A percentile compares a stretch with the other conserved stretches of the same genome.
phyloP scores from a whole-genome alignment of 2,113 vertebrate genomes.

The Plotosus lineatus region DNA sequence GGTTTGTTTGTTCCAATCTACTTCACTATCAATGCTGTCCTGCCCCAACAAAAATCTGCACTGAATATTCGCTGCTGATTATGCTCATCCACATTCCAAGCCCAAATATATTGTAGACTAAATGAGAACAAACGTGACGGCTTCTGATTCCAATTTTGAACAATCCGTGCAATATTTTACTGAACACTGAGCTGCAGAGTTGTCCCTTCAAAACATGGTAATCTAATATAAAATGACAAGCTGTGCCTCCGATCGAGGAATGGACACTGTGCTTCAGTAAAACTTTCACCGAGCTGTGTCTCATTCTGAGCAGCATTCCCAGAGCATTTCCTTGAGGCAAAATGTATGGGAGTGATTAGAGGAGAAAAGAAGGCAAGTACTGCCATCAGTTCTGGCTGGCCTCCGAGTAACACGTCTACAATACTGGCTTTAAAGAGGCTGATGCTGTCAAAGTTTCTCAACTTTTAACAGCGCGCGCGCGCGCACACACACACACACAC shows the following conservation, averaged over 20 bases:
- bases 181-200: slow-evolving; percentile 69
- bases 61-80: background rate
- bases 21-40: background rate
- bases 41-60: background rate
- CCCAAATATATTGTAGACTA: background rate
- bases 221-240: slow-evolving; percentile 62
- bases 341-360: slow-evolving; percentile 69
- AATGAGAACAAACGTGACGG: slow-evolving; percentile 25
- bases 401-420: slow-evolving; percentile 57
- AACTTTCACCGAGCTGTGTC: slow-evolving; percentile 36
- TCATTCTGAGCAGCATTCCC: slow-evolving; percentile 12
- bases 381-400: slow-evolving; percentile 53
- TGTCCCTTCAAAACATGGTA: slow-evolving; percentile 61
- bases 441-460: slow-evolving; percentile 32
- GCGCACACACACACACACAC: background rate
- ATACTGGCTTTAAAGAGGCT: slow-evolving; percentile 52
- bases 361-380: slow-evolving; percentile 41
- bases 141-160: slow-evolving; percentile 66
- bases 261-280: slow-evolving; percentile 36
- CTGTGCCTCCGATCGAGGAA: slow-evolving; percentile 23
- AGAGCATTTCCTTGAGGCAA: slow-evolving; percentile 49
- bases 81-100: background rate
- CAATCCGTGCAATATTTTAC: slow-evolving; percentile 73
- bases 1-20: background rate
- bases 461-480: background rate